Base-by-base conservation (phyloP, 2,113 vertebrate genomes). In the Ciconia stormi region DNA sequence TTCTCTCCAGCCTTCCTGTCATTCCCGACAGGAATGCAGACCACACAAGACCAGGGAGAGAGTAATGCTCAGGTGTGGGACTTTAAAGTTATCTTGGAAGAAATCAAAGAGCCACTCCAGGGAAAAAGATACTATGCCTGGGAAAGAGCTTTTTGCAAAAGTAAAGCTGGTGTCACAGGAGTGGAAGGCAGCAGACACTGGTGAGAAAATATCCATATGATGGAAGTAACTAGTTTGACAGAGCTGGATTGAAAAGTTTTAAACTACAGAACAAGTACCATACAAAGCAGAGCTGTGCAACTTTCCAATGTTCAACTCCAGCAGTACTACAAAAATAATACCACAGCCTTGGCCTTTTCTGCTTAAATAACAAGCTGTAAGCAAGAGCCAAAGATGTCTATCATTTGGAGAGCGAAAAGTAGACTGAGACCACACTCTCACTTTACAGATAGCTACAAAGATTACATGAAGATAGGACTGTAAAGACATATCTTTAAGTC, bases 401-500 rank as follows among this genome's bases (percentile, higher is more conserved):
- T 97, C 96, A 96, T 96, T 96, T 97, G 96, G 95, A 97, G 82
- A 93, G 79, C 79, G 96, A 85, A 92, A 96, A 93, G 92, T 81
- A 95, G 94, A 90, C 85, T 38, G 88, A 94, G 92, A 95, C 82
- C 92, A 93, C 97, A 96, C 88, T 96, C 96, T 90, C 92, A 94
- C 88, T 97, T 97, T 97, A 96, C 92, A 94, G 96, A 94, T 95
- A 97, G 90, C 93, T 96, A 97, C 95, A 97, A 96, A 96, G 95
- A 97, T 97, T 97, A 97, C 90, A 92, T 78, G 96, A 97, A 96
- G 96, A 97, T 96, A 95, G 93, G 96, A 91, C 84, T 96, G 86
- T 95, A 96, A 97, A 97, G 96, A 97, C 96, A 80, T 96, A 94
- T 97, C 95, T 94, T 94, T 95, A 96, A 97, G 88, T 96, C 93